phyloP scores from a whole-genome alignment of 2,113 vertebrate species.

The Phycodurus eques region DNA sequence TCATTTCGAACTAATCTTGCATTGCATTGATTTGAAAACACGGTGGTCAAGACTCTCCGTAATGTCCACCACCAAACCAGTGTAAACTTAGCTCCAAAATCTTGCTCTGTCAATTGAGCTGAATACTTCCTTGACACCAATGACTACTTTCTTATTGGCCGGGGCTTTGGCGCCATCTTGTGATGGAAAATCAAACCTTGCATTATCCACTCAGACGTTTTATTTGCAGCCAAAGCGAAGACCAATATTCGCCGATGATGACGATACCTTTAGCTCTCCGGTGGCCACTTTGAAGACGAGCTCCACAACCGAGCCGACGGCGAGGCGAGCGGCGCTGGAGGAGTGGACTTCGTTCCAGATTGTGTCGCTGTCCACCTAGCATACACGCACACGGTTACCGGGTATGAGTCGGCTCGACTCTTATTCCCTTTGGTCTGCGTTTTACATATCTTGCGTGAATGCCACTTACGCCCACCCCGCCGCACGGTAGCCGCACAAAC shows the following conservation, averaged over 20 bases:
- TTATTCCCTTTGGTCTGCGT: no score
- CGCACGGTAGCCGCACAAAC: constrained; percentile 95
- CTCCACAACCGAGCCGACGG: constrained; percentile 92
- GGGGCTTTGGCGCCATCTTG: no score
- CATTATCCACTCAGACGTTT: no score
- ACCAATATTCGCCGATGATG: constrained; percentile 2
- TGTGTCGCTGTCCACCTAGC: constrained; percentile 95
- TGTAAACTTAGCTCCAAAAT: no score
- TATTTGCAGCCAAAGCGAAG: neutral
- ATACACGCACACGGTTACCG: neutral
- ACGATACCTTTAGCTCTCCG: constrained; percentile 87
- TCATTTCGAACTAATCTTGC: no score
- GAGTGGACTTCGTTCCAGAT: constrained; percentile 99
- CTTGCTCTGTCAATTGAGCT: no score
- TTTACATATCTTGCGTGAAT: neutral
- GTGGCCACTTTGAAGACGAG: constrained; percentile 96
- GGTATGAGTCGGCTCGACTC: neutral
- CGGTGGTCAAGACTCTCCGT: no score
- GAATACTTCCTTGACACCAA: no score
- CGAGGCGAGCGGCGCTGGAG: constrained; percentile 88
- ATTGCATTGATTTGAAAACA: no score
- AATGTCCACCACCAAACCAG: no score
- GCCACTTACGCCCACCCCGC: constrained; percentile 91
- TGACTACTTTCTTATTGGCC: no score
- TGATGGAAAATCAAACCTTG: no score